Percentiles rank a stretch among this genome's conserved stretches.
Evolutionary conservation across 2,113 vertebrate species (phyloP).

Genomic region (Myrmophylax atrothorax): DNA sequence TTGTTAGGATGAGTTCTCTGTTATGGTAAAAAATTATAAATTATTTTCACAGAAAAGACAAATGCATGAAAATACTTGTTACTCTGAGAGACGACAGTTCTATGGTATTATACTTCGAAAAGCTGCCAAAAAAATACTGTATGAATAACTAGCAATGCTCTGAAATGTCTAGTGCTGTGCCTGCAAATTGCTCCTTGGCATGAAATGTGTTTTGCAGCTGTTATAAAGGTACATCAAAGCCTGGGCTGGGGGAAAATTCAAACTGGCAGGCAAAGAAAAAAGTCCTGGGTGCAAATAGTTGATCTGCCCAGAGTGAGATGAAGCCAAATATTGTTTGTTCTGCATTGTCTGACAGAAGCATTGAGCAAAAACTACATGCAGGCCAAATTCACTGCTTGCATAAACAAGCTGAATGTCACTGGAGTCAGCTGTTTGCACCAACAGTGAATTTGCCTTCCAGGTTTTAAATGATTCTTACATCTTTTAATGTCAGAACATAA

Average conservation of each 20-base stretch:
- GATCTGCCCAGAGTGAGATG: conserved; percentile 43
- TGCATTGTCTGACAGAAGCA: conserved; percentile 50
- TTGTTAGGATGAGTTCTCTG: conserved; percentile 21
- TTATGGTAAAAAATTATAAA: conserved; percentile 44
- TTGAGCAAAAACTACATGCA: conserved; percentile 13
- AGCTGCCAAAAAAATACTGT: conserved; percentile 51
- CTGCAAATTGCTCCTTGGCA: conserved; percentile 66
- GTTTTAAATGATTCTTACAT: conserved; percentile 30
- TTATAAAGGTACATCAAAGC: conserved; percentile 63
- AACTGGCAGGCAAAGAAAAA: conserved; percentile 35
- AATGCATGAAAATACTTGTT: conserved; percentile 61
- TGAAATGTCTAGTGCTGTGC: conserved; percentile 57
- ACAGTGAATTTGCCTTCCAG: conserved; percentile 36
- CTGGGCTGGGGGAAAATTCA: conserved; percentile 41
- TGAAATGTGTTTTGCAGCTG: conserved; percentile 66
- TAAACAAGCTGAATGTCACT: conserved; percentile 61
- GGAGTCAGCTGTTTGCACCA: conserved; percentile 45
- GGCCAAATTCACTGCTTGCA: conserved; percentile 46
- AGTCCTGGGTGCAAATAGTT: conserved; percentile 47
- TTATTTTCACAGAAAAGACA: conserved; percentile 49
- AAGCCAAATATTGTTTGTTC: conserved; percentile 59
- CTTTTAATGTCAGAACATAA: conserved; percentile 37
- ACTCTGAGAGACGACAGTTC: conserved; percentile 42
- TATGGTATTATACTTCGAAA: conserved; percentile 38
- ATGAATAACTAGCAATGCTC: conserved; percentile 56